Evolutionary conservation across 1,140 invertebrate genomes (phyloP).

Genomic region (Meteorus sp.): DNA sequence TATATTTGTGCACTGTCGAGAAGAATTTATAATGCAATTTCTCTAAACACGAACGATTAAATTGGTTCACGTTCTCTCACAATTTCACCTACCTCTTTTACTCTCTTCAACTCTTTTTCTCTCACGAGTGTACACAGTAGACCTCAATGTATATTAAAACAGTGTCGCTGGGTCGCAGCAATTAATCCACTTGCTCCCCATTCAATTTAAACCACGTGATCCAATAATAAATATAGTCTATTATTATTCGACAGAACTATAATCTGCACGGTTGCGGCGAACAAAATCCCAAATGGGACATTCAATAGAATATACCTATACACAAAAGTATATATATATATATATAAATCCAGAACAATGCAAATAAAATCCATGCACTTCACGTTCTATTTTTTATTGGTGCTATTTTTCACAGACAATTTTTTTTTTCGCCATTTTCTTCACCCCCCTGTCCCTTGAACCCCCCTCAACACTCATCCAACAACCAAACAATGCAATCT

Average conservation of each 20-base stretch:
- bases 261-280: slow-evolving; percentile 1
- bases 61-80: too few species aligned
- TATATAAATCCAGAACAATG: not conserved
- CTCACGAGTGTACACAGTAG: too few species aligned
- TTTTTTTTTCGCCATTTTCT: slow-evolving; percentile 18
- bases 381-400: slow-evolving; percentile 13
- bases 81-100: too few species aligned
- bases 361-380: too few species aligned
- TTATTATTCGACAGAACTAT: not conserved
- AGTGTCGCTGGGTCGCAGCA: too few species aligned
- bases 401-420: not conserved
- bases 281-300: not conserved
- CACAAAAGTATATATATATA: not conserved
- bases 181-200: too few species aligned
- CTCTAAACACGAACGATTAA: too few species aligned
- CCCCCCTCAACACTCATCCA: too few species aligned
- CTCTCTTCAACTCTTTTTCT: too few species aligned
- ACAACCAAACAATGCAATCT: slow-evolving; percentile 11
- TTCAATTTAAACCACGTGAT: not conserved
- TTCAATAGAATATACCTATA: not conserved
- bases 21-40: too few species aligned
- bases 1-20: too few species aligned
- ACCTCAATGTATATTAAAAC: too few species aligned
- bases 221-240: not conserved
- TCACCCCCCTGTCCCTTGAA: slow-evolving; percentile 14